A percentile compares a stretch with the other conserved stretches of the same genome.
Evolutionary conservation across 2,113 vertebrate species (phyloP).

Genomic region (Tor tambroides): DNA sequence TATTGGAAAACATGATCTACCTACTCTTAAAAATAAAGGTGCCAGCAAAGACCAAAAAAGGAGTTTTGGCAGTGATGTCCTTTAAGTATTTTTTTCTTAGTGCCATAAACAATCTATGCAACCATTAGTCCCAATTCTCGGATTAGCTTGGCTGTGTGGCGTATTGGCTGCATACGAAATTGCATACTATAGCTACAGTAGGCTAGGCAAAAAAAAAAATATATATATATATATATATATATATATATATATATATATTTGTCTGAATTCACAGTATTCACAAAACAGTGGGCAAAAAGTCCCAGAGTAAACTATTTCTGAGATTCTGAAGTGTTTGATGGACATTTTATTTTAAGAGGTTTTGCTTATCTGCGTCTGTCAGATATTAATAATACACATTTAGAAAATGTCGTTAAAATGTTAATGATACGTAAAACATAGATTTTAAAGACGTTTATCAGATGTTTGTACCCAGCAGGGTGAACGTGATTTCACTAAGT

Average conservation of each 20-base stretch:
- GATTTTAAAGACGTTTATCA: background rate
- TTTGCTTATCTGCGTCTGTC: background rate
- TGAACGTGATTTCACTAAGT: no score
- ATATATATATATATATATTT: no score
- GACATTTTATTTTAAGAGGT: background rate
- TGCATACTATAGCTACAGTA: background rate
- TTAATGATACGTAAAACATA: background rate
- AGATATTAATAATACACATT: background rate
- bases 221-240: no score
- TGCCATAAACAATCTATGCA: background rate
- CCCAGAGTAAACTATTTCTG: background rate
- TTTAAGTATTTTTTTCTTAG: background rate
- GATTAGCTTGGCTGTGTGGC: background rate
- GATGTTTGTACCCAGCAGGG: background rate
- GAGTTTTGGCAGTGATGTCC: background rate
- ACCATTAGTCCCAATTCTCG: background rate
- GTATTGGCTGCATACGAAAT: background rate
- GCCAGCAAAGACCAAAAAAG: background rate
- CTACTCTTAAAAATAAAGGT: background rate
- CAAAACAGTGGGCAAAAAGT: background rate
- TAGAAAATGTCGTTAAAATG: background rate
- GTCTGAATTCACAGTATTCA: no score
- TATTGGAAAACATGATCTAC: background rate
- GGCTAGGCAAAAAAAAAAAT: background rate
- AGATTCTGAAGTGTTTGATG: background rate